Evolutionary conservation across 2,888 invertebrate species (phyloP), one percentile per base, ranked within the genome.

Genomic region (Arrhopalites spinosus): DNA sequence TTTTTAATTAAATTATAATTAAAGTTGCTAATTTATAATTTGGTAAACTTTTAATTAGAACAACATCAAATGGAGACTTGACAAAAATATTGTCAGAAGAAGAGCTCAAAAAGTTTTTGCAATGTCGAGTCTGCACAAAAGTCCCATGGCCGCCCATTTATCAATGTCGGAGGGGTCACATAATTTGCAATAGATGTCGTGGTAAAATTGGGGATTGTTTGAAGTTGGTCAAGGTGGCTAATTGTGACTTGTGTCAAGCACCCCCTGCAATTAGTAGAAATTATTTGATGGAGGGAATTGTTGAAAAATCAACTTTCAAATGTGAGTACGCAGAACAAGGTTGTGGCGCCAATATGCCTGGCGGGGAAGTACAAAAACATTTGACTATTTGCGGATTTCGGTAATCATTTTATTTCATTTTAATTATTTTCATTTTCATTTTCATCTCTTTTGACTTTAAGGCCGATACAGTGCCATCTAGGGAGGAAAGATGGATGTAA

Each of bases 91-190:
- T 25, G 11, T 25, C 59, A 8, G 27, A 23, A 25, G 59, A 25
- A 25, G 59, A 59, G 11, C 25, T 59, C 23, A 59, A 59, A 27
- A 59, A 59, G 15, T 25, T 25, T 13, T 25, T 59, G 25, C 20
- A 59, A 13, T 59, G 59, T 27, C 59, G 25, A 1, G 59, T 27
- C 25, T 59, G 59, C 25, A 7, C 25, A 23, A 59, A 59, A 59
- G 25, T 59, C 59, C 59, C 59, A 13, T 59, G 59, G 59, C 25
- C 25, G 5, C 59, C 59, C 23, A 59, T 59, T 59, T 25, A 59
- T 27, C 59, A 59, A 25, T 59, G 59, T 27, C 59, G 59, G 11
- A 20, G 59, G 25, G 59, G 59, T 25, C 59, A 59, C 59, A 59
- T 59, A 13, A 59, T 59, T 27, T 59, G 59, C 25, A 7, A 1